A percentile compares a stretch with the other conserved stretches of the same genome.
phyloP scores from a whole-genome alignment of 2,888 invertebrate species.

The Listrodromus nycthemerus region DNA sequence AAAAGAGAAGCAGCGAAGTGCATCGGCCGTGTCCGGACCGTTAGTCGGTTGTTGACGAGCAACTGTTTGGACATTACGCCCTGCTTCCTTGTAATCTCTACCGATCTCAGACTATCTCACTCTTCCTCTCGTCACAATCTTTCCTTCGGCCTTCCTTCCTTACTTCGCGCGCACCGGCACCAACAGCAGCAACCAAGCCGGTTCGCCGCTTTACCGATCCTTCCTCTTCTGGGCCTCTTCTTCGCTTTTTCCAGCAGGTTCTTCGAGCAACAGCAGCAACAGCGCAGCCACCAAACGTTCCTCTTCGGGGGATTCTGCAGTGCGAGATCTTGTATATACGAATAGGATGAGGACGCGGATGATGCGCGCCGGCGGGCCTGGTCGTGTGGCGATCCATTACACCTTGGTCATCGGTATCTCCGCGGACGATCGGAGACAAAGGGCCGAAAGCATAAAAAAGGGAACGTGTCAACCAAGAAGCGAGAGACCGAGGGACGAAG shows the following conservation, averaged over 20 bases:
- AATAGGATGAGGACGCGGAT: slow-evolving; percentile 53
- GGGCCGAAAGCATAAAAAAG: slow-evolving; percentile 72
- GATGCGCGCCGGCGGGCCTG: slow-evolving; percentile 67
- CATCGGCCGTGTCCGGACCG: slow-evolving; percentile 67
- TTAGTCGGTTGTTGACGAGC: slow-evolving; percentile 80
- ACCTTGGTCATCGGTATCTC: slow-evolving; percentile 76
- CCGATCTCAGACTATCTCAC: slow-evolving; percentile 73
- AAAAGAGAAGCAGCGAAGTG: slow-evolving; percentile 38
- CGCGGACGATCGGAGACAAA: slow-evolving; percentile 78
- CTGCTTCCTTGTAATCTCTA: slow-evolving; percentile 79
- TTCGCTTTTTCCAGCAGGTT: slow-evolving; percentile 31
- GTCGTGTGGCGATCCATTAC: slow-evolving; percentile 81
- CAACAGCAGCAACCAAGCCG: slow-evolving; percentile 37
- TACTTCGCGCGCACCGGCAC: slow-evolving; percentile 37
- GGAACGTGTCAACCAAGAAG: slow-evolving; percentile 73
- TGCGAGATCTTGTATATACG: slow-evolving; percentile 2
- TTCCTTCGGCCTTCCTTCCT: slow-evolving; percentile 54
- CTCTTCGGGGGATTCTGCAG: slow-evolving; percentile 19
- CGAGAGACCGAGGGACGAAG: slow-evolving; percentile 21
- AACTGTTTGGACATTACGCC: slow-evolving; percentile 81
- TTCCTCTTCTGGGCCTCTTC: slow-evolving; percentile 17
- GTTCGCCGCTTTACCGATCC: slow-evolving; percentile 46
- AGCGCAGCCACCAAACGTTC: slow-evolving; percentile 25
- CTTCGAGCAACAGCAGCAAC: slow-evolving; percentile 10
- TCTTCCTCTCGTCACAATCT: slow-evolving; percentile 49